Conservation (phyloP, 2,888 invertebrate species). For the Machimus atricapillus region DNA sequence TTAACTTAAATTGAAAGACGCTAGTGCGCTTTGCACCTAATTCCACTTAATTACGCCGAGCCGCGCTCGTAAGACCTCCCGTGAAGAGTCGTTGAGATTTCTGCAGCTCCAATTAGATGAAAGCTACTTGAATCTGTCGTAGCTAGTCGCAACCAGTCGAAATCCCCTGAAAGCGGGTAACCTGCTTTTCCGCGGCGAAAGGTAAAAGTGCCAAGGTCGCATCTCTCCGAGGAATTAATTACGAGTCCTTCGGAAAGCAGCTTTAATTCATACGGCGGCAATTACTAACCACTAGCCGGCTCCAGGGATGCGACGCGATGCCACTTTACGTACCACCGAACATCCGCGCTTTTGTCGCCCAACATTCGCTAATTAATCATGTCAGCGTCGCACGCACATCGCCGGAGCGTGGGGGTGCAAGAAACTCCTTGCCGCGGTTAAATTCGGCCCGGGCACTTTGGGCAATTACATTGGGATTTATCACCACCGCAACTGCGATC, state of each 20-base stretch:
- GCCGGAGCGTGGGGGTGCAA: not conserved
- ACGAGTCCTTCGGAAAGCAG: not conserved
- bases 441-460: not conserved
- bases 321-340: not conserved
- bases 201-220: not conserved
- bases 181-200: not conserved
- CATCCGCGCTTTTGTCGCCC: not conserved
- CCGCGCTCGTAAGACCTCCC: not conserved
- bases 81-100: not conserved
- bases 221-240: not conserved
- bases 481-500: not conserved
- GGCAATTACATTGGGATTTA: not conserved
- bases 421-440: not conserved
- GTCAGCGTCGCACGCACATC: not conserved
- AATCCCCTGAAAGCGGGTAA: not conserved
- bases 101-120: not conserved
- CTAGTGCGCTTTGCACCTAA: not conserved
- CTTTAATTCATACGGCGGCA: not conserved
- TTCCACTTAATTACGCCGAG: not conserved
- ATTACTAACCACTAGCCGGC: not conserved
- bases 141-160: not conserved
- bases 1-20: not conserved
- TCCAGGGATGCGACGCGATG: not conserved
- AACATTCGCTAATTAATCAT: constrained; percentile 3
- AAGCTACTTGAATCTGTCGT: not conserved